A percentile compares a stretch with the other conserved stretches of the same genome.
Conservation (phyloP, 2,797 vertebrate species). For the Poeciliopsis turneri region DNA sequence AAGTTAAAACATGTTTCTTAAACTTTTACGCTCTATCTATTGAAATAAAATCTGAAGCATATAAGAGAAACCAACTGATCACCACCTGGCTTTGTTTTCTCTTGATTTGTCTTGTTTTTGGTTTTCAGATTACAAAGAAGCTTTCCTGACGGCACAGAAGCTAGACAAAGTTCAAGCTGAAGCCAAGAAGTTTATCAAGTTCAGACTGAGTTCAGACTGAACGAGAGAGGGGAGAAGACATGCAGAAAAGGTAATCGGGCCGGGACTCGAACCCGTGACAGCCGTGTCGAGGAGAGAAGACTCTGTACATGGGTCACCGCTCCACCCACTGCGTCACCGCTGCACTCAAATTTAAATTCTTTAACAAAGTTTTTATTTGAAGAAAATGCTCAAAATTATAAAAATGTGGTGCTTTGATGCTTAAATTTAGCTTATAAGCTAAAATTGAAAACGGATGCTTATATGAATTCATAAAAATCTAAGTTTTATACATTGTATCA, state of each 20-base stretch:
- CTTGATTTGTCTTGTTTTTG: neutral
- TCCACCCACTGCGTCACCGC: too few species aligned
- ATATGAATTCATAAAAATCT: neutral
- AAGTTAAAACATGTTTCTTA: neutral
- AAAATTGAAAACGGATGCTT: neutral
- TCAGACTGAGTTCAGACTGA: conserved; percentile 62
- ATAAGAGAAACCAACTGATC: too few species aligned
- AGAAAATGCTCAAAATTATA: neutral
- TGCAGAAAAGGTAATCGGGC: conserved; percentile 52
- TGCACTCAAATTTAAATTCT: conserved; percentile 9
- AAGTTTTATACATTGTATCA: too few species aligned
- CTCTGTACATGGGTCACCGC: too few species aligned
- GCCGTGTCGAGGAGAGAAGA: conserved; percentile 18
- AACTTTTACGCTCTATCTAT: too few species aligned
- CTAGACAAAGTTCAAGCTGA: conserved; percentile 28
- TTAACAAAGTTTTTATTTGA: neutral
- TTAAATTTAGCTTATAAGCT: neutral
- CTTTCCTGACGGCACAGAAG: conserved; percentile 73
- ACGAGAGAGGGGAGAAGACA: neutral
- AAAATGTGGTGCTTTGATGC: neutral
- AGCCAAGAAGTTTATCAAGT: conserved; percentile 78
- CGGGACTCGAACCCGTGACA: conserved; percentile 35
- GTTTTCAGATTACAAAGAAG: conserved; percentile 80
- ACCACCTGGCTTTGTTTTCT: neutral
- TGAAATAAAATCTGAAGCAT: too few species aligned